Base-by-base conservation (phyloP, 2,888 invertebrate species). In the Strigamia transsilvanica region DNA sequence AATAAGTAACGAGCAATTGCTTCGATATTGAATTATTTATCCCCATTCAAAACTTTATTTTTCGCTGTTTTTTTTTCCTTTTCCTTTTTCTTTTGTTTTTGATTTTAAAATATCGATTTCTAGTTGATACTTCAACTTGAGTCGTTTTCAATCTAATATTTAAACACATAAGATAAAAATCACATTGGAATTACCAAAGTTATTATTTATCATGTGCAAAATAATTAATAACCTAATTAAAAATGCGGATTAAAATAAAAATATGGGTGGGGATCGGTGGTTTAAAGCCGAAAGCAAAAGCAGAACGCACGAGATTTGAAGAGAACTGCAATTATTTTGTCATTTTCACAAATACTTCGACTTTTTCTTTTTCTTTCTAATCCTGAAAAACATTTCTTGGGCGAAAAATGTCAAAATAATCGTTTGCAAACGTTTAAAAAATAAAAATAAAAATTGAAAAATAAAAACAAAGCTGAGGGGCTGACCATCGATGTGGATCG, bases 1-100 rank as follows among this genome's bases (percentile, higher is more conserved):
- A 56, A 56, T 56, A 56, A 56, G n/a, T 56, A 56, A 56, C 21
- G 18, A 56, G 61, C 61, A 61, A 73, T 73, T 73, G 73, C 73
- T 32, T 27, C 73, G 32, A n/a, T 27, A 27, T 15, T 73, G 73
- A 73, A 73, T 73, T 73, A 73, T 73, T 73, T 5, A 73, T 73
- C 7, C 15, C 32, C 12, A 12, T 13, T 6, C 27, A 32, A 73
- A 73, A 73, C 73, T 73, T 73, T 73, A 32, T 23, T 23, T 7
- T 27, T 27, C 27, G 27, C 27, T 18, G 18, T 18, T 18, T 21
- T 61, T n/a, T 6, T 6, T n/a, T n/a, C n/a, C n/a, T n/a, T n/a
- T n/a, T n/a, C n/a, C n/a, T n/a, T n/a, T n/a, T n/a, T n/a, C n/a
- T n/a, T n/a, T n/a, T n/a, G n/a, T n/a, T 12, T 34, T 7, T 3